Percentiles rank a stretch among this genome's conserved stretches.
phyloP scores from a whole-genome alignment of 1,140 invertebrate species.

The Diorhabda sublineata region DNA sequence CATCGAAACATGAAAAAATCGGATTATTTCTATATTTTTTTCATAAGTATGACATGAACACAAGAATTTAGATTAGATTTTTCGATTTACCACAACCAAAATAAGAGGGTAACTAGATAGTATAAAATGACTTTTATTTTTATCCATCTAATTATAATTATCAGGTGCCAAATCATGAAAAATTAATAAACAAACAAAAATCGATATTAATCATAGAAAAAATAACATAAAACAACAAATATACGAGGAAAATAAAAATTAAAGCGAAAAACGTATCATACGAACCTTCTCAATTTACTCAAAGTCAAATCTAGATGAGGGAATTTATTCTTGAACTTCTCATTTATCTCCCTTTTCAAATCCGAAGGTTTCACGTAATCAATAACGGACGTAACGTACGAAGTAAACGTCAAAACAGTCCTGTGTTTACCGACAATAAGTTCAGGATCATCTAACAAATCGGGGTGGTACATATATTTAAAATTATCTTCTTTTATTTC shows the following conservation, averaged over 20 bases:
- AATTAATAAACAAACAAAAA: too few relatives aligned
- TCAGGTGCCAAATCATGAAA: too few relatives aligned
- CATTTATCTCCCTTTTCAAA: constrained; percentile 95
- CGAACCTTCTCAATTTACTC: constrained; percentile 92
- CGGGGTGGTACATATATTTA: constrained; percentile 69
- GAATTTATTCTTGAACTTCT: constrained; percentile 94
- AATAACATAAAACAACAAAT: too few relatives aligned
- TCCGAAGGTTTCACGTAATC: constrained; percentile 96
- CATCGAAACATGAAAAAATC: too few relatives aligned
- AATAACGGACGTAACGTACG: constrained; percentile 94
- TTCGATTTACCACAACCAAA: too few relatives aligned
- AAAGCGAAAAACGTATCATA: background rate
- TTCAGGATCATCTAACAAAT: constrained; percentile 91
- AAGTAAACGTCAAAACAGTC: constrained; percentile 90
- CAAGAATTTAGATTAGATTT: too few relatives aligned
- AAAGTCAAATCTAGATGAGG: constrained; percentile 91
- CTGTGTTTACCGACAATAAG: constrained; percentile 92
- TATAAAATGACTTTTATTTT: background rate
- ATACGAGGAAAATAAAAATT: too few relatives aligned
- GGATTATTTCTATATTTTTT: too few relatives aligned
- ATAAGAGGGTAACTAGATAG: background rate
- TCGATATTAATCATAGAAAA: too few relatives aligned
- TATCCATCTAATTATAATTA: background rate
- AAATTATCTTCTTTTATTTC: constrained; percentile 44
- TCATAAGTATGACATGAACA: too few relatives aligned